A percentile compares a stretch with the other conserved stretches of the same genome.
Conservation (phyloP, 2,888 invertebrate species). For the Colostygia pectinataria region DNA sequence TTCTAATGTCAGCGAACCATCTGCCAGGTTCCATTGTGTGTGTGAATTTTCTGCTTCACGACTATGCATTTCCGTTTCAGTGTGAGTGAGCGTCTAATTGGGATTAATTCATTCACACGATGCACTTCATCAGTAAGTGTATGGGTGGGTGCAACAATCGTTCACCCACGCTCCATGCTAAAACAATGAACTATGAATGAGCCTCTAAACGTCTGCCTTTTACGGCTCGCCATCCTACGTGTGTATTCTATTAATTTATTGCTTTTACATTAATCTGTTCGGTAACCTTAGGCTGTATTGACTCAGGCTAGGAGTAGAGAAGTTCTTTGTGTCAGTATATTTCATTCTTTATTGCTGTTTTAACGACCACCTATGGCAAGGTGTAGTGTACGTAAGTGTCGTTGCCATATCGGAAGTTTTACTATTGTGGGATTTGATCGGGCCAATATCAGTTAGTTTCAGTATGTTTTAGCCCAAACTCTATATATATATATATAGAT, state of each 20-base stretch:
- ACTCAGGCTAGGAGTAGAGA: neutral
- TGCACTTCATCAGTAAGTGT: conserved; percentile 65
- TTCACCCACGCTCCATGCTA: conserved; percentile 57
- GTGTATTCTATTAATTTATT: conserved; percentile 51
- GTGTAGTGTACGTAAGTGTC: too few relatives aligned
- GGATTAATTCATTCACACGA: conserved; percentile 65
- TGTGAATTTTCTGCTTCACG: conserved; percentile 7
- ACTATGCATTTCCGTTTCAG: conserved; percentile 50
- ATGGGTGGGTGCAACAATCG: conserved; percentile 71
- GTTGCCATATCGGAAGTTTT: too few relatives aligned
- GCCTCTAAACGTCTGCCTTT: conserved; percentile 52
- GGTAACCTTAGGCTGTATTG: conserved; percentile 11
- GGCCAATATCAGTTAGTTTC: too few relatives aligned
- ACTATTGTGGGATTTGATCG: too few relatives aligned
- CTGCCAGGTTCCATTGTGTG: neutral
- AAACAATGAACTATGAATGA: conserved; percentile 65
- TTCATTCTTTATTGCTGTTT: conserved; percentile 3
- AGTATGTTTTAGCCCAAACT: too few relatives aligned
- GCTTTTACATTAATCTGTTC: conserved; percentile 24
- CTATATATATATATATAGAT: too few relatives aligned
- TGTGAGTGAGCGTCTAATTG: conserved; percentile 56
- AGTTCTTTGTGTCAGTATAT: neutral
- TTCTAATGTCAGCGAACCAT: neutral
- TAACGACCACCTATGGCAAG: neutral
- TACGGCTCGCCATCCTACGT: conserved; percentile 56